phyloP scores from a whole-genome alignment of 2,888 invertebrate species.

The Cryptocephalus moraei region DNA sequence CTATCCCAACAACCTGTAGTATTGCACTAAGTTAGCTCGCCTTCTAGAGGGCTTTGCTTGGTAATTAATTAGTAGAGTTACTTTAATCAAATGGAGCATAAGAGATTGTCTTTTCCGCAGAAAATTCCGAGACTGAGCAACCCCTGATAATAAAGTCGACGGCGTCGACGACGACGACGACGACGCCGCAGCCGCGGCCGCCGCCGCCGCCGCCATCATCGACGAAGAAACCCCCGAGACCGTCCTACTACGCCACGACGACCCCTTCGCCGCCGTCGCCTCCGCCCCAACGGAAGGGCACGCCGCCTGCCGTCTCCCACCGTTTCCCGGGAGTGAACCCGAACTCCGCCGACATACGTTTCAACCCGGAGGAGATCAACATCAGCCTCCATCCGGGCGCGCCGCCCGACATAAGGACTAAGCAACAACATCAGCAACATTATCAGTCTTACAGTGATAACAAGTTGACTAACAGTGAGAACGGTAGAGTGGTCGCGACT shows the following conservation, averaged over 20 bases:
- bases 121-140: constrained; percentile 33
- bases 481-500: constrained; percentile 11
- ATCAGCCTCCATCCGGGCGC: constrained; percentile 34
- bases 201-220: constrained; percentile 18
- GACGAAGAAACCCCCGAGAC: constrained; percentile 10
- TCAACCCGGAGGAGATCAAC: constrained; percentile 37
- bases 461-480: constrained; percentile 11
- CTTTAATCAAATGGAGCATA: neutral
- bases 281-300: neutral
- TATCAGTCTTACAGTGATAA: constrained; percentile 14
- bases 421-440: constrained; percentile 10
- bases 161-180: constrained; percentile 25
- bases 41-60: neutral
- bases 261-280: neutral
- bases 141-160: constrained; percentile 29
- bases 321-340: constrained; percentile 28
- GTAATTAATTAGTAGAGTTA: neutral
- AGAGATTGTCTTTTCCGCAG: constrained; percentile 27
- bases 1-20: no score
- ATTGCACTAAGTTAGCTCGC: no score
- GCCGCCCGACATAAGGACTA: constrained; percentile 29
- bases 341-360: constrained; percentile 31
- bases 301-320: constrained; percentile 15
- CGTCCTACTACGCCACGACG: constrained; percentile 7
- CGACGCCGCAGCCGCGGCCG: no score